Conservation (phyloP, 2,888 invertebrate genomes). For the Lasioglossum vierecki region DNA sequence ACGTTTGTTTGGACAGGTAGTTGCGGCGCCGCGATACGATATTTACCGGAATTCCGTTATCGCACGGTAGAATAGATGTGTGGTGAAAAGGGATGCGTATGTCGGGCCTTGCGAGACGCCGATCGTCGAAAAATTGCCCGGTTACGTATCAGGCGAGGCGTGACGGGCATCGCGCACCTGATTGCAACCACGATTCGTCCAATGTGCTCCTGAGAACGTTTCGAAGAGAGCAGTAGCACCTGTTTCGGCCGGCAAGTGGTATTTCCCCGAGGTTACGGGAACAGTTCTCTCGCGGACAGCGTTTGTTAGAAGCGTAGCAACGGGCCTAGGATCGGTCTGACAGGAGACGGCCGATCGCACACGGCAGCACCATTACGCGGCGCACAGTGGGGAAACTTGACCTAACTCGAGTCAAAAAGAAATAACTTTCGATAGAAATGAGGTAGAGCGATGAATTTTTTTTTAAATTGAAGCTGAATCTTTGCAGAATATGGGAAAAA, state of each 20-base stretch:
- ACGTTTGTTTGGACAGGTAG: no score
- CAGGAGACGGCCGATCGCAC: conserved; percentile 42
- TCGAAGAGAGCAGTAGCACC: conserved; percentile 61
- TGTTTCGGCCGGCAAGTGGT: conserved; percentile 60
- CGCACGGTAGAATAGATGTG: no score
- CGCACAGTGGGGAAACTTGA: no score
- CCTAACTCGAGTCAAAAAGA: no score
- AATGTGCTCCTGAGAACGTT: conserved; percentile 44
- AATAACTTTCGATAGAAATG: no score
- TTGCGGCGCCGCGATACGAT: no score
- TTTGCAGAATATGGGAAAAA: no score
- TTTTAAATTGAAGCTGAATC: no score
- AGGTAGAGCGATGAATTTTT: no score
- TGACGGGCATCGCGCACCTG: conserved; percentile 45
- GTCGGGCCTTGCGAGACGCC: neutral
- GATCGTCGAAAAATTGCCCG: neutral
- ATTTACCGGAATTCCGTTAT: no score
- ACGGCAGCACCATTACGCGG: conserved; percentile 38
- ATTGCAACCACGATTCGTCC: conserved; percentile 29
- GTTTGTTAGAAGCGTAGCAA: conserved; percentile 43
- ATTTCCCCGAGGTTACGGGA: conserved; percentile 47
- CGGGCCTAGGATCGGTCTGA: conserved; percentile 41
- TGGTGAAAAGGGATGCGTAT: no score
- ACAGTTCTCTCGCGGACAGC: conserved; percentile 20
- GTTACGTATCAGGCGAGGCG: conserved; percentile 40